These are phyloP conservation scores for Papilio demoleus DNA, from an alignment of 2,888 invertebrate genomes.

Conservation along the genomic window DNA sequence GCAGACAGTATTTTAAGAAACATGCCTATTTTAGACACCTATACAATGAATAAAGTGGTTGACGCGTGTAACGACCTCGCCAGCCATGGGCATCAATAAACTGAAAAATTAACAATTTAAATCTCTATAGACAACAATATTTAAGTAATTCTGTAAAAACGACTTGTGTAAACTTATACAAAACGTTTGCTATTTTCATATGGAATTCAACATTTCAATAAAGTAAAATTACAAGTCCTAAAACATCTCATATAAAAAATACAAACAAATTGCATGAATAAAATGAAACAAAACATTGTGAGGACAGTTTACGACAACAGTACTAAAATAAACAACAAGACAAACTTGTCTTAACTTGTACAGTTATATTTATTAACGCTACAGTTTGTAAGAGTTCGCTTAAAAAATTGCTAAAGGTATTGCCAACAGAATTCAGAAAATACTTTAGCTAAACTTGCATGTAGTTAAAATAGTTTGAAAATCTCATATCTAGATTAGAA, in stretches of 20 bases:
- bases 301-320: constrained; percentile 8
- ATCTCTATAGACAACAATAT: not conserved
- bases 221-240: not conserved
- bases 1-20: not conserved
- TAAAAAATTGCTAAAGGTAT: no score
- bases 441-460: no score
- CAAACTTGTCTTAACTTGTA: constrained; percentile 9
- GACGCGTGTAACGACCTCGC: not conserved
- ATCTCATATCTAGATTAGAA: not conserved
- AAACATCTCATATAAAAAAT: constrained; percentile 1
- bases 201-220: not conserved
- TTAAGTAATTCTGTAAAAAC: not conserved
- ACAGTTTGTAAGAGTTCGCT: not conserved
- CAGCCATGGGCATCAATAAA: not conserved
- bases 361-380: not conserved
- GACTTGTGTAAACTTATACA: not conserved
- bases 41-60: not conserved
- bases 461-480: no score
- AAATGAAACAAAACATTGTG: constrained; percentile 1
- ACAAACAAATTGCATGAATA: not conserved
- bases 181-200: not conserved
- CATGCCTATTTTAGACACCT: not conserved
- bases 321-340: constrained; percentile 3
- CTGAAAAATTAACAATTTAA: not conserved
- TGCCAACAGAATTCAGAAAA: no score